These are phyloP conservation scores for Nomada lathburiana DNA, from an alignment of 2,888 invertebrate species.

Conservation along the genomic window DNA sequence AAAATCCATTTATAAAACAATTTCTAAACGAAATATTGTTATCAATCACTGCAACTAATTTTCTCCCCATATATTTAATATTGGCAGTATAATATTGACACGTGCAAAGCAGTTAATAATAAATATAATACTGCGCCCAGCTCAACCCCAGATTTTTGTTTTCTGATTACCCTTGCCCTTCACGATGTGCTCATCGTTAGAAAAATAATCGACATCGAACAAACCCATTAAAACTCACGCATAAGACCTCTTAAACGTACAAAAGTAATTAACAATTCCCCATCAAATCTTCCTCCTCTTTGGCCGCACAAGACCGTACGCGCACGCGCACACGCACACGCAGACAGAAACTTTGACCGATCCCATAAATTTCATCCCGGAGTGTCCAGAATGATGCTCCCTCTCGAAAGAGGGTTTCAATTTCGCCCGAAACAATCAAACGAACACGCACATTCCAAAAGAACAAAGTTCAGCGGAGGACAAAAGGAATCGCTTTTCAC, in stretches of 20 bases:
- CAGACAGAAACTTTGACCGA: not conserved
- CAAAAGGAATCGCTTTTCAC: constrained; percentile 33
- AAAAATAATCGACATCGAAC: not conserved
- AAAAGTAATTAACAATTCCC: not conserved
- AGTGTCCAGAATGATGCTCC: not conserved
- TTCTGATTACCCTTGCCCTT: not conserved
- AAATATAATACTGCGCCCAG: no score
- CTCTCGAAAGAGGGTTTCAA: not conserved
- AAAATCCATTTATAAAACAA: no score
- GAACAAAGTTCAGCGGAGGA: not conserved
- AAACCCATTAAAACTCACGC: not conserved
- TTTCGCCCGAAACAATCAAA: constrained; percentile 14
- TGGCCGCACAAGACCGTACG: not conserved
- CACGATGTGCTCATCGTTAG: not conserved
- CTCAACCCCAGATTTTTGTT: not conserved
- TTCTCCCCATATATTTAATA: no score
- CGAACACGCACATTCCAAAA: not conserved
- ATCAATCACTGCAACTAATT: no score
- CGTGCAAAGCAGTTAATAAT: no score
- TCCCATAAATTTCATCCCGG: not conserved
- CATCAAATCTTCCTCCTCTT: not conserved
- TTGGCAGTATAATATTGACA: no score
- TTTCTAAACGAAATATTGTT: no score
- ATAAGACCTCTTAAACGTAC: not conserved
- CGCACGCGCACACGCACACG: not conserved